Base-by-base conservation (phyloP, 2,888 invertebrate genomes). In the Meta bourneti region DNA sequence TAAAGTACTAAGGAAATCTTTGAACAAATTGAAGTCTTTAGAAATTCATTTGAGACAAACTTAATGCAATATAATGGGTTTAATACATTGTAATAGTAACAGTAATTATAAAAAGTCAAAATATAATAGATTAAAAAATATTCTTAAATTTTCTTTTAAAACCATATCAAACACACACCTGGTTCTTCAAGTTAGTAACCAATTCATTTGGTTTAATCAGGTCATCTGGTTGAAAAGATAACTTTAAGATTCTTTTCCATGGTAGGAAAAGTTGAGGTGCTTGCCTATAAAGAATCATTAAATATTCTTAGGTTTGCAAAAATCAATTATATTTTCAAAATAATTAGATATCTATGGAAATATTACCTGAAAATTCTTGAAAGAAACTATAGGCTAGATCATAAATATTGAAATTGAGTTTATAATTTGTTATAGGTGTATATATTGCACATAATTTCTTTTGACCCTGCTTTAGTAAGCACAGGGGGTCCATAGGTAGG, bases 131-230 rank as follows among this genome's bases (percentile, higher is more conserved):
- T n/a, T 16, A 51, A 0, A 7, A 16, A 77, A 2, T 34, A 34
- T n/a, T n/a, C n/a, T n/a, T n/a, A 34, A 34, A 34, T 34, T 2
- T 34, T 34, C 34, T 34, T 34, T 34, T 34, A 34, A 34, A 34
- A 34, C 34, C 34, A 34, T 34, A 34, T 34, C 34, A 34, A 13
- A 34, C 2, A 34, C 13, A 71, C 20, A 90, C 89, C 79, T 90
- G 84, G 48, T 90, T 90, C 79, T 83, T 83, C 16, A 84, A 70
- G 5, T 77, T 19, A 49, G 9, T 90, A 48, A 90, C 89, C 34
- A 90, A 34, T 78, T 84, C 71, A n/a, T 48, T 51, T 72, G 84
- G 84, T 7, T 71, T 72, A 7, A 34, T 51, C 9, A 71, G 8
- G 72, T 54, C 6, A 48, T 78, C 49, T 19, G 13, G 52, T 71